phyloP scores from a whole-genome alignment of 1,140 invertebrate genomes.

The Hyposmocoma kahamanoa region DNA sequence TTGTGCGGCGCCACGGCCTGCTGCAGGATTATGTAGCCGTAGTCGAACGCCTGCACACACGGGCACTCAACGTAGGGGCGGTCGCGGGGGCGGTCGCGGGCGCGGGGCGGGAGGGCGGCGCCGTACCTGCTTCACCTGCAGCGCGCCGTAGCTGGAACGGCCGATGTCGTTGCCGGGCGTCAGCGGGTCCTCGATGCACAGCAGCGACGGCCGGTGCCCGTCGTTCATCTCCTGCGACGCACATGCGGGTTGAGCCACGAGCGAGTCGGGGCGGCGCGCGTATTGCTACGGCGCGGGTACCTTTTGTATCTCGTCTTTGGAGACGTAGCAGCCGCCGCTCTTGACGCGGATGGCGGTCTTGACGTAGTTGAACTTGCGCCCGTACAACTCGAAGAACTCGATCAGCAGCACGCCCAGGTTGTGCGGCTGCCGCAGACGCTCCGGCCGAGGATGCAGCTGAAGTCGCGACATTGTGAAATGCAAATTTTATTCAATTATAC shows the following conservation, averaged over 20 bases:
- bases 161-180: constrained; percentile 96
- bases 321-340: constrained; percentile 94
- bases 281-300: too few species aligned
- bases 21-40: constrained; percentile 90
- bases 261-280: too few species aligned
- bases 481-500: too few species aligned
- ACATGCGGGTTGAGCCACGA: too few species aligned
- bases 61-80: too few species aligned
- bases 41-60: constrained; percentile 87
- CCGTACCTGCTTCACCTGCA: constrained; percentile 82
- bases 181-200: constrained; percentile 99
- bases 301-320: constrained; percentile 93
- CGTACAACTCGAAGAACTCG: constrained; percentile 98
- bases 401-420: constrained; percentile 96
- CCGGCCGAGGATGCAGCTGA: constrained; percentile 79
- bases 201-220: constrained; percentile 91
- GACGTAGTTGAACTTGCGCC: constrained; percentile 96
- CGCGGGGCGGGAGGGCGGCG: too few species aligned
- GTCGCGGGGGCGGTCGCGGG: too few species aligned
- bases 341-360: constrained; percentile 95
- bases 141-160: constrained; percentile 93
- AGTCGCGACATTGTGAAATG: too few species aligned
- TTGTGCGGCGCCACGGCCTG: constrained; percentile 83
- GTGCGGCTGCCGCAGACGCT: constrained; percentile 63
- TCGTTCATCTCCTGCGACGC: constrained; percentile 87